Evolutionary conservation across 1,140 invertebrate genomes (phyloP).

Genomic region (Euura saliciscinereae): DNA sequence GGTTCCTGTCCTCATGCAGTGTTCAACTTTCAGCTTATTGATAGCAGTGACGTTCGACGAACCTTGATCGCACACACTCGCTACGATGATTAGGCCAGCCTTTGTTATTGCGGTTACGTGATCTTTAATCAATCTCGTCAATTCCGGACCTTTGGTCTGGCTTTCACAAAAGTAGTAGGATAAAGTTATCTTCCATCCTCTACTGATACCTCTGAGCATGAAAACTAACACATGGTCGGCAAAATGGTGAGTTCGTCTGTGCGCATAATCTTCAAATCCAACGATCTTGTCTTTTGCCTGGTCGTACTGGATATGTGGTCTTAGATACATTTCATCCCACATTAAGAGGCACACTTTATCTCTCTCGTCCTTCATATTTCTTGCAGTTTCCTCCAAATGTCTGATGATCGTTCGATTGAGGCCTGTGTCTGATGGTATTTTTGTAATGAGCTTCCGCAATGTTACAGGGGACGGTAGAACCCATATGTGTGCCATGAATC

Average conservation of each 20-base stretch:
- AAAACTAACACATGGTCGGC: constrained; percentile 17
- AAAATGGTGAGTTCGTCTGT: constrained; percentile 19
- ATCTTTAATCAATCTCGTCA: constrained; percentile 20
- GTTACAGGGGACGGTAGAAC: constrained; percentile 16
- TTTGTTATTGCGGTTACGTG: constrained; percentile 25
- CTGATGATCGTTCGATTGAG: constrained; percentile 18
- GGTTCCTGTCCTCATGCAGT: background rate
- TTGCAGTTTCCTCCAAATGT: constrained; percentile 13
- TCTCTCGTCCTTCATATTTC: constrained; percentile 17
- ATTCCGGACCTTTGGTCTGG: background rate
- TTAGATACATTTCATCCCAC: constrained; percentile 39
- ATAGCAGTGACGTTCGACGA: constrained; percentile 20
- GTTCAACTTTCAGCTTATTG: constrained; percentile 15
- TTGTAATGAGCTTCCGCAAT: background rate
- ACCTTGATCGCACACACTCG: constrained; percentile 24
- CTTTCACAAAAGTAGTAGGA: constrained; percentile 12
- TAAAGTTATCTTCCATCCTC: constrained; percentile 17
- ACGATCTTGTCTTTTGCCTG: constrained; percentile 27
- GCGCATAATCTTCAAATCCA: constrained; percentile 30
- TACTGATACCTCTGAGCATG: constrained; percentile 19
- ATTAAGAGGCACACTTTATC: constrained; percentile 31
- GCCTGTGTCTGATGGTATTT: constrained; percentile 15
- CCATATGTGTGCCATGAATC: constrained; percentile 13
- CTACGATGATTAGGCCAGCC: constrained; percentile 16
- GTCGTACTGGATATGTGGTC: constrained; percentile 31